phyloP scores from a whole-genome alignment of 2,888 invertebrate genomes.

The Gibbula magus region DNA sequence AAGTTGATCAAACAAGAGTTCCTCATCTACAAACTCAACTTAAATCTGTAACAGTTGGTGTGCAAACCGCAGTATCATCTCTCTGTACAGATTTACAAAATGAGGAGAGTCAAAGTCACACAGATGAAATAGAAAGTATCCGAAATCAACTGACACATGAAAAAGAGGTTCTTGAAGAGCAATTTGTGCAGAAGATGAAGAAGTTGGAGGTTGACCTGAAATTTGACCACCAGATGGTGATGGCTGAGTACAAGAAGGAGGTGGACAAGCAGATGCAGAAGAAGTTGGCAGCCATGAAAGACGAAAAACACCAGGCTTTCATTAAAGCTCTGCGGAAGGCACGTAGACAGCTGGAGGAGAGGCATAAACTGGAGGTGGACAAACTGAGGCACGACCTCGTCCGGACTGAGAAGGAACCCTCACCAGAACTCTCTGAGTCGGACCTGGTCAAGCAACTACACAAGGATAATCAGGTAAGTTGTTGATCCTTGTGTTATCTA shows the following conservation, averaged over 20 bases:
- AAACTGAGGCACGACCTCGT: constrained; percentile 21
- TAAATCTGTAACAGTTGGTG: too few relatives aligned
- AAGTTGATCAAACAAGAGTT: too few relatives aligned
- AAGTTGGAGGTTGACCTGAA: constrained; percentile 53
- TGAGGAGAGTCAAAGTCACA: too few relatives aligned
- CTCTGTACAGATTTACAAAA: too few relatives aligned
- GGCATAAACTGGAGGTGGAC: constrained; percentile 38
- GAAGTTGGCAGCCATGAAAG: constrained; percentile 52
- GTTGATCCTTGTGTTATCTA: background rate
- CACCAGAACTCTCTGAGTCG: background rate
- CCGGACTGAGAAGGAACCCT: background rate
- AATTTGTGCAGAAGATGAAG: constrained; percentile 52
- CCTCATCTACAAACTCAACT: too few relatives aligned
- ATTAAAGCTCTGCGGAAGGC: constrained; percentile 65
- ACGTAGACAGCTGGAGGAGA: constrained; percentile 47
- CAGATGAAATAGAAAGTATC: too few relatives aligned
- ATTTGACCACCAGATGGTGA: constrained; percentile 48
- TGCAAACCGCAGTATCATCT: too few relatives aligned
- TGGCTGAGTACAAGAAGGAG: constrained; percentile 48
- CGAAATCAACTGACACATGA: constrained; percentile 44
- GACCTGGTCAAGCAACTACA: constrained; percentile 48
- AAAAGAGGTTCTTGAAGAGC: constrained; percentile 63
- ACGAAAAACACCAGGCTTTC: constrained; percentile 64
- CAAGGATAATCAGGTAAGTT: constrained; percentile 59
- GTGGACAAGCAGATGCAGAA: constrained; percentile 54